Conservation (phyloP, 1,140 invertebrate genomes). For the Acromyrmex echinatior region DNA sequence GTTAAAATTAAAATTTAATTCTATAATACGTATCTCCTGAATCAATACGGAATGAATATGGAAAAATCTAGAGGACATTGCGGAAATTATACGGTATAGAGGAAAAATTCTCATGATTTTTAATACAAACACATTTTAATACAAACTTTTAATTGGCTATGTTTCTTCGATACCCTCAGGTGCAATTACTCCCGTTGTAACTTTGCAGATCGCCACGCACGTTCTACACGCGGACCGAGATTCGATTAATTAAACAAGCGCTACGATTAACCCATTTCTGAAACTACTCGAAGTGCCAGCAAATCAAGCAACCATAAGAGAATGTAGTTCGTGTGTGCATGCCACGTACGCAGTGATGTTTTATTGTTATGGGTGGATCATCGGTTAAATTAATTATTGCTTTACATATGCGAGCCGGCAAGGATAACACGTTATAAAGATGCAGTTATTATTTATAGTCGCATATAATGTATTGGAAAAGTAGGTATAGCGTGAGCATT, state of each 20-base stretch:
- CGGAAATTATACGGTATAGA: background rate
- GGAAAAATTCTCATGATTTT: constrained; percentile 19
- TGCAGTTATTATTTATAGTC: constrained; percentile 46
- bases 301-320: constrained; percentile 54
- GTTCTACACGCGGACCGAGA: constrained; percentile 47
- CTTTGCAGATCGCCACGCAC: constrained; percentile 48
- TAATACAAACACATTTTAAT: constrained; percentile 17
- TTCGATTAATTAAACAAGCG: constrained; percentile 63
- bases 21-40: background rate
- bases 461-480: constrained; percentile 39
- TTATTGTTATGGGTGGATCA: constrained; percentile 52
- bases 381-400: constrained; percentile 55
- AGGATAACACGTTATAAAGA: constrained; percentile 47
- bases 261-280: constrained; percentile 61
- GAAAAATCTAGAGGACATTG: background rate
- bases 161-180: constrained; percentile 41
- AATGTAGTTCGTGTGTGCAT: background rate
- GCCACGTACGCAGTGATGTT: background rate
- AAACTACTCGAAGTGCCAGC: constrained; percentile 41
- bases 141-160: constrained; percentile 40
- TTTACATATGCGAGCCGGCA: background rate
- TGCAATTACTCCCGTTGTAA: constrained; percentile 53
- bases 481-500: constrained; percentile 22
- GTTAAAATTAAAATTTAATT: constrained; percentile 23
- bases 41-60: background rate